A percentile compares a stretch with the other conserved stretches of the same genome.
phyloP scores from a whole-genome alignment of 37 sponge, comb jelly and placozoan species.

The Amphimedon queenslandica region DNA sequence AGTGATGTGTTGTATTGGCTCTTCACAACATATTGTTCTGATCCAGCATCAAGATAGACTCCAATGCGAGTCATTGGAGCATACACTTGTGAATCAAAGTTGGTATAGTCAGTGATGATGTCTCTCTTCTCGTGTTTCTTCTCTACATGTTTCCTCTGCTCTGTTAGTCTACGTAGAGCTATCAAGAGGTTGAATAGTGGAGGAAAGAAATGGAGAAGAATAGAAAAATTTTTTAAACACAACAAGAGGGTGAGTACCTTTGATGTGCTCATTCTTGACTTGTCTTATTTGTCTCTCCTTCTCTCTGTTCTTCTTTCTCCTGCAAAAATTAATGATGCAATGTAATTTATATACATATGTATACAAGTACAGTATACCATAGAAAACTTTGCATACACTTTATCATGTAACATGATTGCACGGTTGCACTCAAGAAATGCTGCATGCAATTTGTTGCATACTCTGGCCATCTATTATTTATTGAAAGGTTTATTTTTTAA shows the following conservation, averaged over 20 bases:
- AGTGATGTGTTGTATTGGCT: constrained; percentile 51
- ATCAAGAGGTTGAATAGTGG: no score
- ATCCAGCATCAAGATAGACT: constrained; percentile 79
- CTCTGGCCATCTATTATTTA: no score
- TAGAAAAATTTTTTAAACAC: no score
- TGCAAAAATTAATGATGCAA: constrained; percentile 3
- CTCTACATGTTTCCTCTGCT: constrained; percentile 74
- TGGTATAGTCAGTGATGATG: constrained; percentile 79
- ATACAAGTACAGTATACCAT: no score
- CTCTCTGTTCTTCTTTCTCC: constrained; percentile 80
- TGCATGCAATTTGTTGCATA: no score
- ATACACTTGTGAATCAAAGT: constrained; percentile 89
- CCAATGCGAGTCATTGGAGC: constrained; percentile 93
- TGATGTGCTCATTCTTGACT: constrained; percentile 82
- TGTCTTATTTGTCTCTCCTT: constrained; percentile 68
- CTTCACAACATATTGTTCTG: constrained; percentile 80
- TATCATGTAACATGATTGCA: not conserved
- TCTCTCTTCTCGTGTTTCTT: constrained; percentile 65
- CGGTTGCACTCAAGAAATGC: not conserved
- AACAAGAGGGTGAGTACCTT: constrained; percentile 32
- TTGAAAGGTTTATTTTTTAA: no score
- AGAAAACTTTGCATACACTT: not conserved
- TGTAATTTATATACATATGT: not conserved
- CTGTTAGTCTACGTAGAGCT: constrained; percentile 86
- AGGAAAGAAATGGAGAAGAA: no score